phyloP scores from a whole-genome alignment of 2,797 vertebrate genomes.

The Diplodus puntazzo region DNA sequence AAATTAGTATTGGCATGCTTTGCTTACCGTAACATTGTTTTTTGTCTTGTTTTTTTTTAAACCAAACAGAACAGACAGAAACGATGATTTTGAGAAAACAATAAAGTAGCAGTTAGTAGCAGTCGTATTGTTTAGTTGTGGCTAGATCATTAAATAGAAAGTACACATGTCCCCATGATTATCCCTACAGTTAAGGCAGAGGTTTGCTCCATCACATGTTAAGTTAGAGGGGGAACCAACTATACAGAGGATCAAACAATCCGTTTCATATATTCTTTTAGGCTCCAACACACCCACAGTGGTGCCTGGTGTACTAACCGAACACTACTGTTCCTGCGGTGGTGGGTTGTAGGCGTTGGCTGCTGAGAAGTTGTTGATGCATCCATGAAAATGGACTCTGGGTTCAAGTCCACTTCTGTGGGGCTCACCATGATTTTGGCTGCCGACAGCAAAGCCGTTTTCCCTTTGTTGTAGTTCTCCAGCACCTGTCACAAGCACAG shows the following conservation, averaged over 20 bases:
- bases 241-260: constrained; percentile 34
- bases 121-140: constrained; percentile 58
- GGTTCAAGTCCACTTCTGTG: constrained; percentile 98
- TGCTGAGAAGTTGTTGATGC: constrained; percentile 86
- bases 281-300: constrained; percentile 52
- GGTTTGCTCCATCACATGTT: constrained; percentile 14
- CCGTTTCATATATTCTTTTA: constrained; percentile 24
- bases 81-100: constrained; percentile 78
- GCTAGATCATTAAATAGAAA: constrained; percentile 37
- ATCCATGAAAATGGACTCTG: constrained; percentile 93
- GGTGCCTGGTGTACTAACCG: constrained; percentile 86
- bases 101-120: constrained; percentile 73
- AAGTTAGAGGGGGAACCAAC: constrained; percentile 38
- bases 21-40: constrained; percentile 80
- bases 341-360: constrained; percentile 84
- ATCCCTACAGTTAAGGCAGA: constrained; percentile 31
- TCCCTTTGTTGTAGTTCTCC: constrained; percentile 99
- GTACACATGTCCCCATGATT: constrained; percentile 33
- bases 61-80: constrained; percentile 76
- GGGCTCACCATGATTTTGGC: constrained; percentile 99
- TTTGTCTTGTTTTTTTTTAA: constrained; percentile 79
- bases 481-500: constrained; percentile 88
- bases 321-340: constrained; percentile 94
- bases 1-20: constrained; percentile 80
- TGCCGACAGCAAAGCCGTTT: constrained; percentile 96